These are phyloP conservation scores for Cinclus cinclus DNA, from an alignment of 2,113 vertebrate genomes.

Conservation along the genomic window DNA sequence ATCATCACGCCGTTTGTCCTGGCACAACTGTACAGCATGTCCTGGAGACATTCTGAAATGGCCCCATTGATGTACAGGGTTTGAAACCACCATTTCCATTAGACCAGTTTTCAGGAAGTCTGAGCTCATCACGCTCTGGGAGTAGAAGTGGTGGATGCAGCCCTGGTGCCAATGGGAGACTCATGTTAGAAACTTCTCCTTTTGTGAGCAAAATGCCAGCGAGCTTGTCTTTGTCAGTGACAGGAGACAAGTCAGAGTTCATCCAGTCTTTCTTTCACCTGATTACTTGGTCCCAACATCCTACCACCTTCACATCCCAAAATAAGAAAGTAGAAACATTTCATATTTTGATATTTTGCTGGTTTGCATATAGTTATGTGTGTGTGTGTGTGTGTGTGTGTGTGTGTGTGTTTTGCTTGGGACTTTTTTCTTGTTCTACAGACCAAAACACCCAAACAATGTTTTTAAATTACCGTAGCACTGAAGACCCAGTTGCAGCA, in stretches of 20 bases:
- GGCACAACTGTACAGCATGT: not conserved
- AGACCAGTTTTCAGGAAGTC: not conserved
- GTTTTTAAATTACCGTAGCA: not conserved
- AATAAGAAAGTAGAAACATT: not conserved
- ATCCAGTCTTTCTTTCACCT: not conserved
- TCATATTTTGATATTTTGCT: not conserved
- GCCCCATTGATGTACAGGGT: not conserved
- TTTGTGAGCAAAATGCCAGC: not conserved
- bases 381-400: no score
- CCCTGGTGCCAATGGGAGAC: constrained; percentile 5
- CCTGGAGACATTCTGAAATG: constrained; percentile 5
- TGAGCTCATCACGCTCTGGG: not conserved
- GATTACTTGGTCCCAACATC: not conserved
- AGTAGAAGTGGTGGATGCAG: not conserved
- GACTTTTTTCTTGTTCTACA: not conserved
- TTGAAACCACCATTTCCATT: constrained; percentile 24
- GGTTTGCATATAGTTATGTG: not conserved
- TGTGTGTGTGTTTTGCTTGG: not conserved
- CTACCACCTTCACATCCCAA: not conserved
- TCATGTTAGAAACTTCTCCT: not conserved
- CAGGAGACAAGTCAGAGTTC: not conserved
- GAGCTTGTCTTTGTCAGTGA: not conserved
- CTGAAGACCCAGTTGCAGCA: not conserved
- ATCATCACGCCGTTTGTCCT: not conserved
- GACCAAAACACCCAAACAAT: not conserved